These are phyloP conservation scores for Diabrotica virgifera DNA, from an alignment of 1,140 invertebrate species.

Conservation along the genomic window DNA sequence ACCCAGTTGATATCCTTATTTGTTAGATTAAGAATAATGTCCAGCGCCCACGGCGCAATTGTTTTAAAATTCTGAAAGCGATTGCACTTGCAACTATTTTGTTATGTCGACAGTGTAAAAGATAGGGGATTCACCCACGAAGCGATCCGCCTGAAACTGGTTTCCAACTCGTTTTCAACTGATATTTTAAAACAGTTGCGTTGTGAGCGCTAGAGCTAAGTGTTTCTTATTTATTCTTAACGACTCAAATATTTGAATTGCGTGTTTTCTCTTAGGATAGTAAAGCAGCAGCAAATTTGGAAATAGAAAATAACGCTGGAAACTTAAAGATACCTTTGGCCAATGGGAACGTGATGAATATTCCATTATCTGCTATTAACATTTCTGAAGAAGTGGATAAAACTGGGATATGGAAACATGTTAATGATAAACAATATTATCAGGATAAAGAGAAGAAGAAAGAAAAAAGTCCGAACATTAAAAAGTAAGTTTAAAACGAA, in stretches of 20 bases:
- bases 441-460: slow-evolving; percentile 49
- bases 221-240: not conserved
- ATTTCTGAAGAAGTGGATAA: slow-evolving; percentile 92
- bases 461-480: slow-evolving; percentile 48
- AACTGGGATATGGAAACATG: slow-evolving; percentile 91
- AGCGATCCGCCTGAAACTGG: too few species aligned
- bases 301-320: slow-evolving; percentile 43
- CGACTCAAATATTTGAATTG: not conserved
- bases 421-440: slow-evolving; percentile 62
- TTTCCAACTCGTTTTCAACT: too few species aligned
- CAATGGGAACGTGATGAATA: slow-evolving; percentile 91
- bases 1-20: not conserved
- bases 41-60: too few species aligned
- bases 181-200: too few species aligned
- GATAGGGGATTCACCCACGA: too few species aligned
- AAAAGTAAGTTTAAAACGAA: slow-evolving; percentile 37
- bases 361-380: slow-evolving; percentile 83
- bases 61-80: too few species aligned
- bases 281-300: slow-evolving; percentile 21
- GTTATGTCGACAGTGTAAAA: too few species aligned
- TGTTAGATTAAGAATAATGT: slow-evolving; percentile 15
- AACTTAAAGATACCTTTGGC: slow-evolving; percentile 84
- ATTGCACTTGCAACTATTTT: too few species aligned
- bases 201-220: not conserved
- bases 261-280: not conserved